A percentile compares a stretch with the other conserved stretches of the same genome.
These are phyloP conservation scores for Columba livia DNA, from an alignment of 2,113 vertebrate genomes.

Conservation along the genomic window DNA sequence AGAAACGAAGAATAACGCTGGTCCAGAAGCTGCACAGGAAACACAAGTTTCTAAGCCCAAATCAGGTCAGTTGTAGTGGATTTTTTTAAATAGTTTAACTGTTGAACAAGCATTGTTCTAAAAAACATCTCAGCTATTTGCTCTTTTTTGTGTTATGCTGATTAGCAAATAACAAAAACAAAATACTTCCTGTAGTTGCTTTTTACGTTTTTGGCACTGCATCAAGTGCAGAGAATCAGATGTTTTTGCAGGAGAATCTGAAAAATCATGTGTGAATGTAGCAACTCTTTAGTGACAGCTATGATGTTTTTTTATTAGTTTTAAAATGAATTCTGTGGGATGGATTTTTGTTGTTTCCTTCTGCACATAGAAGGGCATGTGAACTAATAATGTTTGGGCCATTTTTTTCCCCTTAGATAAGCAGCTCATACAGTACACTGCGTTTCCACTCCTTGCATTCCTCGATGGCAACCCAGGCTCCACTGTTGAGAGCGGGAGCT, in stretches of 20 bases:
- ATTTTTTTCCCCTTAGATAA: constrained; percentile 77
- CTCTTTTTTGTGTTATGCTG: neutral
- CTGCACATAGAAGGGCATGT: neutral
- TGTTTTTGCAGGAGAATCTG: neutral
- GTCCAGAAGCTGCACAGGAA: constrained; percentile 61
- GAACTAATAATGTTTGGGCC: neutral
- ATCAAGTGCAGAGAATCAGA: neutral
- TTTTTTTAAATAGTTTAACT: neutral
- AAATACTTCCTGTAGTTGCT: neutral
- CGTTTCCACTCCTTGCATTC: constrained; percentile 89
- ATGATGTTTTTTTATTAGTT: neutral
- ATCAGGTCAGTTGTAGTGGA: constrained; percentile 56
- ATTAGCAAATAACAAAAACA: neutral
- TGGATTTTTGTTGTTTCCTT: neutral
- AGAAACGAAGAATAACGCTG: constrained; percentile 71
- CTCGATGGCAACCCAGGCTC: constrained; percentile 84
- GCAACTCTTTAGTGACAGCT: neutral
- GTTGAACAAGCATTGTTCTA: neutral
- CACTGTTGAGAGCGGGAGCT: constrained; percentile 57
- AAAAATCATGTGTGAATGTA: neutral
- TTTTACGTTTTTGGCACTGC: neutral
- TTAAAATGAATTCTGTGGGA: neutral
- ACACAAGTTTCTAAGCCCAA: constrained; percentile 70
- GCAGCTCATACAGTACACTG: constrained; percentile 93
- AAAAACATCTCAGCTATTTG: neutral